Conservation (phyloP, 2,113 vertebrate genomes). For the Caranx melampygus region DNA sequence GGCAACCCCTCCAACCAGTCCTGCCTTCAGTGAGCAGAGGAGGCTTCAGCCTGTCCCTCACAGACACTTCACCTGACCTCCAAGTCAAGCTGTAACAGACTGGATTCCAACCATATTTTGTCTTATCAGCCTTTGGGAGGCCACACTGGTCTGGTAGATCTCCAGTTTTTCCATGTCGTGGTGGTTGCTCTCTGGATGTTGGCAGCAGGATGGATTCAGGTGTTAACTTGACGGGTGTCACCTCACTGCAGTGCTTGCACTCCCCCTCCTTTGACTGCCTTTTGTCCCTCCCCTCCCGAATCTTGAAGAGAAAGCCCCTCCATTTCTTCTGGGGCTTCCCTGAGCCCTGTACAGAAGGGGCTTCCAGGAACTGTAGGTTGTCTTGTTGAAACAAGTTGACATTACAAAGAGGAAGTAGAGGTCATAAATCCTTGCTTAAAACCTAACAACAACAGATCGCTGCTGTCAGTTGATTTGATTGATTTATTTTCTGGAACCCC, state of each 20-base stretch:
- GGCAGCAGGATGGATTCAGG: constrained; percentile 82
- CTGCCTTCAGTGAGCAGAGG: background rate
- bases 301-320: constrained; percentile 79
- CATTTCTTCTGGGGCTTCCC: constrained; percentile 73
- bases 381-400: constrained; percentile 61
- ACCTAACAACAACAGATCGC: constrained; percentile 31
- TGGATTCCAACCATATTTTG: constrained; percentile 36
- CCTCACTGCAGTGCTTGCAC: constrained; percentile 68
- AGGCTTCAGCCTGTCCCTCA: constrained; percentile 19
- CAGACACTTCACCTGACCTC: constrained; percentile 9
- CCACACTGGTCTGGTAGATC: constrained; percentile 36
- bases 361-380: constrained; percentile 67
- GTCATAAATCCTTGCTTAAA: constrained; percentile 5
- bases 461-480: constrained; percentile 7
- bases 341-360: constrained; percentile 60
- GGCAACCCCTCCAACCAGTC: constrained; percentile 14
- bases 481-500: constrained; percentile 22
- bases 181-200: constrained; percentile 71
- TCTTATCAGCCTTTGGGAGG: constrained; percentile 31
- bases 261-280: constrained; percentile 66
- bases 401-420: constrained; percentile 31
- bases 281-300: constrained; percentile 66
- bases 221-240: constrained; percentile 79
- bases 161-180: constrained; percentile 60
- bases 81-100: background rate